Evolutionary conservation across 1,140 invertebrate genomes (phyloP).

Genomic region (Amyelois transitella): DNA sequence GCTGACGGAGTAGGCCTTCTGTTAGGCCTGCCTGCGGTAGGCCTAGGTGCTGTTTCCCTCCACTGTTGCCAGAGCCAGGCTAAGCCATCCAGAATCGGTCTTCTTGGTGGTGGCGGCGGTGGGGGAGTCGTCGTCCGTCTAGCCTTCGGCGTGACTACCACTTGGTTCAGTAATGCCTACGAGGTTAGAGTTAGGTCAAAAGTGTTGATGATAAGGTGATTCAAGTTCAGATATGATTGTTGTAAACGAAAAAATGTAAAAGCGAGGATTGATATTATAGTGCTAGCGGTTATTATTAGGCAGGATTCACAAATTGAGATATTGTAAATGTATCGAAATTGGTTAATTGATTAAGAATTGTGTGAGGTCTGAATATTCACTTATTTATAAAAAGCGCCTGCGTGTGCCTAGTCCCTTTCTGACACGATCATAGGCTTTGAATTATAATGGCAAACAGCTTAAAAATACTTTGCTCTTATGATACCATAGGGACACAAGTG

Average conservation of each 20-base stretch:
- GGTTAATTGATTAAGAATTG: too few species aligned
- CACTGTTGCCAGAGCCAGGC: slow-evolving; percentile 74
- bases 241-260: background rate
- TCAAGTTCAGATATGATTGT: background rate
- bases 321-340: too few species aligned
- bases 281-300: background rate
- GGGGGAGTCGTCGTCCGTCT: slow-evolving; percentile 54
- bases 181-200: slow-evolving; percentile 53
- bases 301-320: too few species aligned
- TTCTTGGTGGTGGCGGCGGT: slow-evolving; percentile 50
- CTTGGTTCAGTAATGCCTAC: slow-evolving; percentile 74
- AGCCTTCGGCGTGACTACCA: slow-evolving; percentile 70
- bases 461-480: too few species aligned
- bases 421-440: too few species aligned
- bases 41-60: slow-evolving; percentile 62
- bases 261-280: background rate
- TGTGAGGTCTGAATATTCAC: too few species aligned
- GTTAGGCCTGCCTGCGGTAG: slow-evolving; percentile 29
- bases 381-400: too few species aligned
- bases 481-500: too few species aligned
- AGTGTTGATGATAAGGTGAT: background rate
- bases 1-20: slow-evolving; percentile 32
- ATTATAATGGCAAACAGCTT: too few species aligned
- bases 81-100: slow-evolving; percentile 69
- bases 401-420: too few species aligned